Evolutionary conservation across 2,888 invertebrate genomes (phyloP).

Genomic region (Drosophila dives): DNA sequence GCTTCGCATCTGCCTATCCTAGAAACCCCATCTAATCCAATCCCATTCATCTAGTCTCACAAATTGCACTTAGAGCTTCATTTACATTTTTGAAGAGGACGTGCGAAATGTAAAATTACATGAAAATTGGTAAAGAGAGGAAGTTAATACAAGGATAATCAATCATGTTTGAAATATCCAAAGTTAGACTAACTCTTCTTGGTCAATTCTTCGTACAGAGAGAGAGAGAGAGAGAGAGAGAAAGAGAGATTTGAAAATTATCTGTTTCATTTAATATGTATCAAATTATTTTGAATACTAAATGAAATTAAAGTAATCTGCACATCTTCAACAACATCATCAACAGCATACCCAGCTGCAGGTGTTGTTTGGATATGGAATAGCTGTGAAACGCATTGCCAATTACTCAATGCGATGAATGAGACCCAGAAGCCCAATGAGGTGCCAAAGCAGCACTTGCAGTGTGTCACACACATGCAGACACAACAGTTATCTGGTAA

Average conservation of each 20-base stretch:
- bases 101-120: neutral
- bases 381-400: slow-evolving; percentile 22
- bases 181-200: neutral
- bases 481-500: slow-evolving; percentile 29
- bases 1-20: neutral
- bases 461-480: slow-evolving; percentile 27
- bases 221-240: neutral
- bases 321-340: neutral
- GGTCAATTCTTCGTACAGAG: neutral
- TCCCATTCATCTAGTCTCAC: slow-evolving; percentile 21
- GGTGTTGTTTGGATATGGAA: slow-evolving; percentile 9
- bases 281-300: neutral
- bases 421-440: slow-evolving; percentile 52
- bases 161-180: neutral
- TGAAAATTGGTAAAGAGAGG: neutral
- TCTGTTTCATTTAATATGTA: neutral
- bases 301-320: neutral
- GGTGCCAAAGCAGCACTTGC: slow-evolving; percentile 39
- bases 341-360: neutral
- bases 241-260: neutral
- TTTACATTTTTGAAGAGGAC: slow-evolving; percentile 30
- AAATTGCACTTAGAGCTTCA: slow-evolving; percentile 59
- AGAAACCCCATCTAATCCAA: neutral
- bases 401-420: slow-evolving; percentile 66
- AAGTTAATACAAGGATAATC: neutral